A percentile compares a stretch with the other conserved stretches of the same genome.
These are phyloP conservation scores for Halcyon leucocephala DNA, from an alignment of 2,797 vertebrate species.

Conservation along the genomic window DNA sequence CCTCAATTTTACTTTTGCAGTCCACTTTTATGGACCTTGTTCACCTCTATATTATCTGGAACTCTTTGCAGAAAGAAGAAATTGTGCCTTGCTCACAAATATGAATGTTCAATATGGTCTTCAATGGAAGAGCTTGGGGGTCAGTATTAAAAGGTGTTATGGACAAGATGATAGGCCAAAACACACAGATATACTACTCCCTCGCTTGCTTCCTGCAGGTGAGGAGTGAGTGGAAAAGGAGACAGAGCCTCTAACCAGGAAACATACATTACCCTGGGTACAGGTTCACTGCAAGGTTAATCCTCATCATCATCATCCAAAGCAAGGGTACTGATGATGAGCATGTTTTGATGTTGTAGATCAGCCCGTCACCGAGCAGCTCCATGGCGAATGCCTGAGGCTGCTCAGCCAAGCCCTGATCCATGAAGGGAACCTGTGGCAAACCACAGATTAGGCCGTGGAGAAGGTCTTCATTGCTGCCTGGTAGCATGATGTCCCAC, in stretches of 20 bases:
- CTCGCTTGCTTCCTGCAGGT: background rate
- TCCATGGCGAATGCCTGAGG: background rate
- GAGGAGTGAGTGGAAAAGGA: background rate
- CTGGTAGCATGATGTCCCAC: background rate
- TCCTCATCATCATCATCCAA: background rate
- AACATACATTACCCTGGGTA: background rate
- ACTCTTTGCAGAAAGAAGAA: background rate
- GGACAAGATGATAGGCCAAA: background rate
- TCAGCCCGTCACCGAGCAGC: background rate
- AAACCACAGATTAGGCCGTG: background rate
- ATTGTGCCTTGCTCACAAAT: background rate
- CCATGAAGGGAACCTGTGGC: accelerated
- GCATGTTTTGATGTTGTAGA: background rate
- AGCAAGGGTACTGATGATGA: background rate
- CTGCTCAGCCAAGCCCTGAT: background rate
- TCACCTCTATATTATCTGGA: background rate
- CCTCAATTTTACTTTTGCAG: background rate
- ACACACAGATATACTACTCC: background rate
- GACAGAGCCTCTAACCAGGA: background rate
- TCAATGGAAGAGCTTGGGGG: background rate
- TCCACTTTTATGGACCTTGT: background rate
- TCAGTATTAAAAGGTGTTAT: background rate
- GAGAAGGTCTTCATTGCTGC: background rate
- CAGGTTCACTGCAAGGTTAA: background rate
- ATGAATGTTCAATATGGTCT: background rate